phyloP scores from a whole-genome alignment of 2,797 vertebrate genomes.

The Spinus olivaceus region DNA sequence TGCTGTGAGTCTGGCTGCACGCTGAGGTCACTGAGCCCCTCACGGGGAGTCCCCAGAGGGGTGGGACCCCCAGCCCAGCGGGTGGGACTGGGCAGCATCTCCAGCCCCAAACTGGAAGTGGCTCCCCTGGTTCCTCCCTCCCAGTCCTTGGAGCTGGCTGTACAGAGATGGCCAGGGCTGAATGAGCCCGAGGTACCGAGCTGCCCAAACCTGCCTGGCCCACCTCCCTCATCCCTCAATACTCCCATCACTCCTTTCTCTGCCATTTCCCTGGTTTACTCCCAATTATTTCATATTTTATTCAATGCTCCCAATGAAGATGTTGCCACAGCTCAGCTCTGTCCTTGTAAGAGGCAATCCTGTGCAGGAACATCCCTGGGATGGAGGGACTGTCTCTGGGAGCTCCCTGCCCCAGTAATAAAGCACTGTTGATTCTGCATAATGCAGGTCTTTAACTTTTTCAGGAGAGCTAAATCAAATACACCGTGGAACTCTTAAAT shows the following conservation, averaged over 20 bases:
- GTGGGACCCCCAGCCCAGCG: fast-evolving
- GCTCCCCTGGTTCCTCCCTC: not conserved
- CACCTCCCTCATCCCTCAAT: not conserved
- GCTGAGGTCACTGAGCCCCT: not conserved
- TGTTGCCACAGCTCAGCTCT: not conserved
- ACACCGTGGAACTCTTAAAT: not conserved
- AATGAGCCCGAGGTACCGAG: fast-evolving
- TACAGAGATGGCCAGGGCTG: fast-evolving
- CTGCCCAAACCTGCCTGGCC: not conserved
- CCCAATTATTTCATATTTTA: not conserved
- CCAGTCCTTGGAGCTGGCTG: not conserved
- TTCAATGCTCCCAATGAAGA: not conserved
- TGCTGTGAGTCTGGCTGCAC: not conserved
- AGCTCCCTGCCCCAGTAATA: not conserved
- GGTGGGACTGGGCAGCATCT: not conserved
- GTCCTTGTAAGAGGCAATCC: not conserved
- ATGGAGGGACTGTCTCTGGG: not conserved
- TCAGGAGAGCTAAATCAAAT: slow-evolving; percentile 1
- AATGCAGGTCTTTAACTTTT: not conserved
- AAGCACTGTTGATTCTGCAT: not conserved
- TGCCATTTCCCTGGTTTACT: not conserved
- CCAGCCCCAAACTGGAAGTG: not conserved
- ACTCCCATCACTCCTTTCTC: not conserved
- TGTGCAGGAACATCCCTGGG: not conserved
- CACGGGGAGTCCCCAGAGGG: not conserved